Percentiles rank a stretch among this genome's conserved stretches.
Evolutionary conservation across 2,113 vertebrate genomes (phyloP).

Genomic region (Pteruthius melanotis): DNA sequence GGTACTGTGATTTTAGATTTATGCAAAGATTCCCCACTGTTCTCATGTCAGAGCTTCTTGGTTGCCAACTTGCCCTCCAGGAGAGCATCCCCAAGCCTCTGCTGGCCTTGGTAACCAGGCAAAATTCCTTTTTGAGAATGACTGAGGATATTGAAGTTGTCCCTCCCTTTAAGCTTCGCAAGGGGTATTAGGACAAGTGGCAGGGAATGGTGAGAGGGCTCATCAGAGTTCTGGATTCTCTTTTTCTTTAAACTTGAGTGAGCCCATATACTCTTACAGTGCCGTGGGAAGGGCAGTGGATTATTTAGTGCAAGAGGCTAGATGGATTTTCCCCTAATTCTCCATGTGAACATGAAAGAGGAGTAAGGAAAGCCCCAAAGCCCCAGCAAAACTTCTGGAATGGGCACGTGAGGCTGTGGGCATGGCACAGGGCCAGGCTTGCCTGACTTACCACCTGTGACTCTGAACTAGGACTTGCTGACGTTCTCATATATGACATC

Average conservation of each 20-base stretch:
- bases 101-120: background rate
- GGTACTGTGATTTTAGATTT: background rate
- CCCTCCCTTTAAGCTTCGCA: background rate
- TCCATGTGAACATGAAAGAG: background rate
- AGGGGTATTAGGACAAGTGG: background rate
- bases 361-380: background rate
- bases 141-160: background rate
- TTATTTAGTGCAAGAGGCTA: fast-evolving
- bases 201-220: background rate
- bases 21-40: background rate
- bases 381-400: background rate
- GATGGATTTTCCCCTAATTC: background rate
- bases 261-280: background rate
- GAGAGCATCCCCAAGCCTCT: background rate
- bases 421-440: fast-evolving
- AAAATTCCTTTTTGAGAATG: background rate
- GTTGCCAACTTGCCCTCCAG: background rate
- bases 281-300: fast-evolving
- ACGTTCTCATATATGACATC: slow-evolving; percentile 95
- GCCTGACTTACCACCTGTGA: slow-evolving; percentile 54
- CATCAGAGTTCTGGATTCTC: background rate
- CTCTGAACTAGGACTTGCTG: slow-evolving; percentile 85
- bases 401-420: fast-evolving
- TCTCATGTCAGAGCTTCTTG: background rate
- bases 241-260: background rate